These are phyloP conservation scores for Conchocele bisecta DNA, from an alignment of 2,888 invertebrate species.

Conservation along the genomic window DNA sequence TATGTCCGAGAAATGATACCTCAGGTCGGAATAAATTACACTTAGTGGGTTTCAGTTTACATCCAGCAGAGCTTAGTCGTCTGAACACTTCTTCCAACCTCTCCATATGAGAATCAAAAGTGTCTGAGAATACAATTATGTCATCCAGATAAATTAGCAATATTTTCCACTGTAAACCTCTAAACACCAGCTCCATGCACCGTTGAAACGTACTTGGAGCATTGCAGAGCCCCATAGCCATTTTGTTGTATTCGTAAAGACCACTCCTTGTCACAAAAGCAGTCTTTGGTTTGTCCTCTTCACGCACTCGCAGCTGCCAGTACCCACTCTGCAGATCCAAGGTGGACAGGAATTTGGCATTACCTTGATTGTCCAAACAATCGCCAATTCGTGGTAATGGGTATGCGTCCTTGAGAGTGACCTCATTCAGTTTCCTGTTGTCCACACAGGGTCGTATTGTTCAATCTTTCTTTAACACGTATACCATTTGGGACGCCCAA, in stretches of 20 bases:
- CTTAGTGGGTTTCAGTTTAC: constrained; percentile 47
- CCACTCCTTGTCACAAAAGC: constrained; percentile 8
- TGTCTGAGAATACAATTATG: constrained; percentile 22
- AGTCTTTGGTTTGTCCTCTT: constrained; percentile 20
- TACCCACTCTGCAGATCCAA: constrained; percentile 23
- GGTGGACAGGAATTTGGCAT: constrained; percentile 12
- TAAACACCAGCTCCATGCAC: constrained; percentile 20
- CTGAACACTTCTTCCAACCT: constrained; percentile 50
- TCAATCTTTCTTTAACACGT: constrained; percentile 1
- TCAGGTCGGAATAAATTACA: constrained; percentile 32
- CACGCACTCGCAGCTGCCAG: constrained; percentile 17
- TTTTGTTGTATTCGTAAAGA: constrained; percentile 9
- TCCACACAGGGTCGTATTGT: constrained; percentile 38
- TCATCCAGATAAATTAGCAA: constrained; percentile 31
- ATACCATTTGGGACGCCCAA: background rate
- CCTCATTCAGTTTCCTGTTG: constrained; percentile 36
- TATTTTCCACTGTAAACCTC: constrained; percentile 27
- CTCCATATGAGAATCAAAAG: constrained; percentile 38
- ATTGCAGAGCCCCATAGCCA: constrained; percentile 8
- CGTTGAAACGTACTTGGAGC: constrained; percentile 10
- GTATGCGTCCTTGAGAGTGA: constrained; percentile 27
- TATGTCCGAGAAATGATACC: constrained; percentile 48
- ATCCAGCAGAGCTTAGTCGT: constrained; percentile 21
- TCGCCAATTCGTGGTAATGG: constrained; percentile 33
- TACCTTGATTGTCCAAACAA: constrained; percentile 31